Conservation (phyloP, 1,140 invertebrate species). For the Drosophila biarmipes region DNA sequence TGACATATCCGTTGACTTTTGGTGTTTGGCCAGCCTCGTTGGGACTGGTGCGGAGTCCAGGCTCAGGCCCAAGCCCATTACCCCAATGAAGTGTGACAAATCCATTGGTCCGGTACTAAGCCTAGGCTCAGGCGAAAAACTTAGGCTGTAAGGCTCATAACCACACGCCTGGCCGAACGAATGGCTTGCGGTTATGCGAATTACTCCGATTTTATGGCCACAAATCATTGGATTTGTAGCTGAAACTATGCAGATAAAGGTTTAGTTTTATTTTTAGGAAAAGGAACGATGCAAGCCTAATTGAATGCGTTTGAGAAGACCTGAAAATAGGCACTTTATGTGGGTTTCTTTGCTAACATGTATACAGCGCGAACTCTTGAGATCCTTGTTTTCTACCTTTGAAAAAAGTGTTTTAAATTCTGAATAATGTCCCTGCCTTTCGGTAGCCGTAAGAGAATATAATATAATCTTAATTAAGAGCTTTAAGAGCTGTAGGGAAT, state of each 20-base stretch:
- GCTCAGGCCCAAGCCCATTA: not conserved
- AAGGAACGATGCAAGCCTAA: not conserved
- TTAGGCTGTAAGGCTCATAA: not conserved
- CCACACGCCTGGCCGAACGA: conserved; percentile 1
- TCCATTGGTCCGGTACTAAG: conserved; percentile 1
- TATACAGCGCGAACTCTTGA: not conserved
- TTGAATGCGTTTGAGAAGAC: too few relatives aligned
- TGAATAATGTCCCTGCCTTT: too few relatives aligned
- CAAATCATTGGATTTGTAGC: too few relatives aligned
- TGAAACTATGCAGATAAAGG: not conserved
- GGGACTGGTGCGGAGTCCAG: not conserved
- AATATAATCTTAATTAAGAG: too few relatives aligned
- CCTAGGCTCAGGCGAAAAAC: not conserved
- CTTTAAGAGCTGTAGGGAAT: too few relatives aligned
- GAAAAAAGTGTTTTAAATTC: too few relatives aligned
- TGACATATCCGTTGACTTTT: conserved; percentile 54
- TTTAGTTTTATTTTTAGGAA: not conserved
- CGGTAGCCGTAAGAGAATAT: too few relatives aligned
- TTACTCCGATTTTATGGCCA: conserved; percentile 1
- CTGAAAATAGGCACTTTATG: too few relatives aligned
- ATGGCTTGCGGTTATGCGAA: conserved; percentile 6
- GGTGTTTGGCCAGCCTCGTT: not conserved
- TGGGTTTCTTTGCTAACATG: too few relatives aligned
- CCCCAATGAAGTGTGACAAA: conserved; percentile 42
- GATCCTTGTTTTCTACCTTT: too few relatives aligned